Conservation (phyloP, 2,797 vertebrate species). For the Cirrhinus molitorella region DNA sequence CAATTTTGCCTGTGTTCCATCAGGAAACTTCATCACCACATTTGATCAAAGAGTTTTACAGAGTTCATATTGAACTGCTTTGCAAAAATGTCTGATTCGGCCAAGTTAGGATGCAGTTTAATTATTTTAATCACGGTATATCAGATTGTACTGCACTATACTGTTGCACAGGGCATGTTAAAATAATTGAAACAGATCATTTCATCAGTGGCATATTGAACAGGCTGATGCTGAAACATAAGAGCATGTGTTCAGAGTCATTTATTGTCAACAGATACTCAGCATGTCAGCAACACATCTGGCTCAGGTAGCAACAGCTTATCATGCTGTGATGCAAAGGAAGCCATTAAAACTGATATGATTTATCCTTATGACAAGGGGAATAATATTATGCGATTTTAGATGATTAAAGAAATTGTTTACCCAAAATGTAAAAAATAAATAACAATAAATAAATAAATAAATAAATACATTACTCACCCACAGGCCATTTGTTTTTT, state of each 20-base stretch:
- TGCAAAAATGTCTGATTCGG: not conserved
- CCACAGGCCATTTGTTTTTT: no score
- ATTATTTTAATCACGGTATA: not conserved
- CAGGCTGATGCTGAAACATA: not conserved
- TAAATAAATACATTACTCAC: no score
- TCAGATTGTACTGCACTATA: not conserved
- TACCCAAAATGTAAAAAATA: not conserved
- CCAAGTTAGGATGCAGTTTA: not conserved
- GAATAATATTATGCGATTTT: not conserved
- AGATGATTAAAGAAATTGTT: not conserved
- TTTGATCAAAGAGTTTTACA: not conserved
- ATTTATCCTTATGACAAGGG: not conserved
- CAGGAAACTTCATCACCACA: not conserved
- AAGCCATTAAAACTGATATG: not conserved
- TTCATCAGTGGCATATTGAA: not conserved
- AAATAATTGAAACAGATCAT: constrained; percentile 1
- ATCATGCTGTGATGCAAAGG: not conserved
- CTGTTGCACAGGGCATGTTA: not conserved
- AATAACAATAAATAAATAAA: no score
- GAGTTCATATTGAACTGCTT: not conserved
- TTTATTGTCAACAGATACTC: not conserved
- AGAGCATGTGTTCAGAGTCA: not conserved
- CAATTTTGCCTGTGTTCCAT: not conserved
- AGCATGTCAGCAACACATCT: constrained; percentile 30
- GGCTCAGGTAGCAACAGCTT: constrained; percentile 18